Base-by-base conservation (phyloP, 2,797 vertebrate genomes). In the Yasuhikotakia modesta region DNA sequence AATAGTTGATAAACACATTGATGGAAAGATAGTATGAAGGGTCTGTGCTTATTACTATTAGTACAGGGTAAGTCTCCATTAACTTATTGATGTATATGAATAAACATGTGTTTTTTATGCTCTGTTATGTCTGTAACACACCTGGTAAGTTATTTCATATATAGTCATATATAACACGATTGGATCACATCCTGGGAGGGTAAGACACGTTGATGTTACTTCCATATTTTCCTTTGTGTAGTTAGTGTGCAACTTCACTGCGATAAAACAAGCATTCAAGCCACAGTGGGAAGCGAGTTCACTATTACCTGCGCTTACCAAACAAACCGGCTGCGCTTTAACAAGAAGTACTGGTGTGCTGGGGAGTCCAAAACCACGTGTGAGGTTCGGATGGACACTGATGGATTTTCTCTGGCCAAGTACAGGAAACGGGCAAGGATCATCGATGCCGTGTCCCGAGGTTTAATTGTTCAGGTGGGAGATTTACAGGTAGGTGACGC, bases 261-360 rank as follows among this genome's bases (percentile, higher is more conserved):
- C 79, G 83, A 88, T 45, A 84, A 82, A 79, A 46, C 2, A 11
- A 3, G 79, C 14, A 85, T 91, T 73, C 81, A 48, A 1, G 82
- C 74, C 21, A 52, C 58, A 5, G 16, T 91, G 2, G 89, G 87
- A 27, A 80, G 19, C 7, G 65, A 84, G 46, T 72, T 91, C 16
- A 60, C 21, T 1, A 69, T 93, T 8, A 8, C 8, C 65, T 92
- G 91, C 79, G 70, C 0, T 0, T 90, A 87, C 50, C 4, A 85
- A 48, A 27, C 52, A 14, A 69, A 0, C 0, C 0, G 0, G 0
- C 90, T 48, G 70, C 3, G 16, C 4, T 88, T 32, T 55, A 87
- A 1, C 73, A 92, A 89, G 58, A 94, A 93, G 79, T 93, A 93
- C 87, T 94, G 90, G 92, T 94, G 93, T 69, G 79, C 24, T 46